Base-by-base conservation (phyloP, 2,113 vertebrate genomes). In the Probosciger aterrimus region DNA sequence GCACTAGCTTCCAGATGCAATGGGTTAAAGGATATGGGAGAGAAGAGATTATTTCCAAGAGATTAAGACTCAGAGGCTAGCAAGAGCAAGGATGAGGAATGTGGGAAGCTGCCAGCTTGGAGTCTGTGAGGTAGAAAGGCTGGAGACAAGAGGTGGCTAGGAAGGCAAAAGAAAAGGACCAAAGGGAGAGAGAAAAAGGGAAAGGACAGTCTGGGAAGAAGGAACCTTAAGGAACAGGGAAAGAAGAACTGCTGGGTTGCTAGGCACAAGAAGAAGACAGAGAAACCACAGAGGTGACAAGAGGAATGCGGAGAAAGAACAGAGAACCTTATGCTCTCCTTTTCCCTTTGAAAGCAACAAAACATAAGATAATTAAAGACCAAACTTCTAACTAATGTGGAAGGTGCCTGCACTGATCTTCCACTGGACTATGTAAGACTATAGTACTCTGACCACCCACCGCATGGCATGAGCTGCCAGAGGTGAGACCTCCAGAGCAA, bases 1-100 rank as follows among this genome's bases (percentile, higher is more conserved):
- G 68, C 79, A 81, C 20, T 80, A 86, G 57, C 64, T 74, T 86
- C 88, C 90, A 84, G 88, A 88, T 88, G 70, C 50, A 81, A 85
- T 1, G 19, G 10, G 23, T 55, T 70, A 82, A 78, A 89, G 70
- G 44, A 35, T 74, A 46, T 62, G 59, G 89, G 18, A n/a, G 47
- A 83, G n/a, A 76, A 77, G 62, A 86, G 62, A 76, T 44, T 82
- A 46, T 20, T 79, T 65, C 44, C 50, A 71, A 82, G 39, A 95
- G 23, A 37, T 71, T 88, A 27, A 84, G 76, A 37, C 41, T 60
- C 46, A 67, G 84, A 7, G 22, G 46, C 33, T 65, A 86, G 44
- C 53, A 86, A 53, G 11, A 86, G 67, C 39, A 87, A 53, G 27
- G 37, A 50, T 76, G 52, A 80, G n/a, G 78, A 90, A 75, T 11